Conservation (phyloP, 2,888 invertebrate species). For the Zootermopsis nevadensis region DNA sequence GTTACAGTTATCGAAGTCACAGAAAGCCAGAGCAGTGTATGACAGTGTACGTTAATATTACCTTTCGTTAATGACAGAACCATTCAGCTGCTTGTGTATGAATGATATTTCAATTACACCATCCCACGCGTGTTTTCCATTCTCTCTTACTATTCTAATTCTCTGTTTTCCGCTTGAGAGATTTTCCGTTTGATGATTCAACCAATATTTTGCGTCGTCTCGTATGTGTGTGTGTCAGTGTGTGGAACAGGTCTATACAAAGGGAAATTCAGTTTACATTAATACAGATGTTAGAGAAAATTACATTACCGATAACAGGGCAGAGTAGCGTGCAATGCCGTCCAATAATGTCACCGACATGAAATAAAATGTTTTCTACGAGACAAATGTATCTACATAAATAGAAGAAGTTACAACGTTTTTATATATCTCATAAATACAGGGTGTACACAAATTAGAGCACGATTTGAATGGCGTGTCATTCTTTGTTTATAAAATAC, state of each 20-base stretch:
- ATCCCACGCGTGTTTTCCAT: background rate
- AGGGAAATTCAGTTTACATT: background rate
- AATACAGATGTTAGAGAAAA: conserved; percentile 20
- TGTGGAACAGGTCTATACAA: background rate
- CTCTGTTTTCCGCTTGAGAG: background rate
- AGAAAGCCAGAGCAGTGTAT: too few species aligned
- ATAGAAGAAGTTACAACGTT: background rate
- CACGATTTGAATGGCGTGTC: too few species aligned
- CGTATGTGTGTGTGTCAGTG: background rate
- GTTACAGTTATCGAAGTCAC: too few species aligned
- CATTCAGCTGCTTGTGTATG: background rate
- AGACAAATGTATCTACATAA: background rate
- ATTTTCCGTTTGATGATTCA: background rate
- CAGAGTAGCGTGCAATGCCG: background rate
- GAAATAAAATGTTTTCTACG: background rate
- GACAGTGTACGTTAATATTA: background rate
- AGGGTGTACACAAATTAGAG: too few species aligned
- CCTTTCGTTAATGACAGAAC: background rate
- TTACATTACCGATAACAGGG: conserved; percentile 22
- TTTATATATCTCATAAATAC: too few species aligned
- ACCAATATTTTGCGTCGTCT: conserved; percentile 3
- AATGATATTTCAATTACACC: background rate
- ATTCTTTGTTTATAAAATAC: too few species aligned
- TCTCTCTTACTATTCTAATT: background rate
- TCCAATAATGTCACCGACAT: background rate